Base-by-base conservation (phyloP, 2,888 invertebrate species). In the Salticus scenicus region DNA sequence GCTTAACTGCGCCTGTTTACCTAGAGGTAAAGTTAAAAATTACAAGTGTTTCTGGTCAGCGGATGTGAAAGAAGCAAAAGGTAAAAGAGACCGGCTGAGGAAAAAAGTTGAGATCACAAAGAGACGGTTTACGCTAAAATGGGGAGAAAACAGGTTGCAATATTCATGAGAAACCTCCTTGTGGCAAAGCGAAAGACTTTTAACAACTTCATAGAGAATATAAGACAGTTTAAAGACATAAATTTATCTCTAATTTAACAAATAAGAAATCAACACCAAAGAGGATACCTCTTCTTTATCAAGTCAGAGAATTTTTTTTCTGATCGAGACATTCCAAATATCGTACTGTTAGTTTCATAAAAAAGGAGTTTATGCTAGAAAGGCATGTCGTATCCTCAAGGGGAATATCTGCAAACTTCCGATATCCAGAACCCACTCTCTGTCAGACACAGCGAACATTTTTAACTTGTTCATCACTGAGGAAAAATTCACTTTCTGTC, bases 301-400 rank as follows among this genome's bases (percentile, higher is more conserved):
- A n/a, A 17, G 47, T 2, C n/a, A 47, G n/a, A 47, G 17, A 17
- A n/a, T 51, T 37, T 7, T n/a, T 37, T 17, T 74, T 74, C 41
- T 76, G 47, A 67, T 76, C 30, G 10, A 30, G 66, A 42, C 12
- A 67, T 76, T 42, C 30, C 0, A 67, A 67, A 76, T 64, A 20
- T 37, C 24, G 2, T 69, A 57, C 33, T 67, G 24, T 42, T 0
- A n/a, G 8, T 67, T 30, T 24, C 47, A 69, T 27, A 69, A 0
- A 33, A 69, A 69, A 27, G 51, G 69, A 33, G 28, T 51, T 33
- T 77, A 69, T 30, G 75, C 66, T 66, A 76, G 66, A 30, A 66
- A 66, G 33, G n/a, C 47, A n/a, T 17, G 8, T 12, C n/a, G n/a
- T 2, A 47, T 17, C 12, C 17, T 47, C 47, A 47, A 47, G 17